These are phyloP conservation scores for Rhynchomys soricoides DNA, from an alignment of 2,113 vertebrate species.

Conservation along the genomic window DNA sequence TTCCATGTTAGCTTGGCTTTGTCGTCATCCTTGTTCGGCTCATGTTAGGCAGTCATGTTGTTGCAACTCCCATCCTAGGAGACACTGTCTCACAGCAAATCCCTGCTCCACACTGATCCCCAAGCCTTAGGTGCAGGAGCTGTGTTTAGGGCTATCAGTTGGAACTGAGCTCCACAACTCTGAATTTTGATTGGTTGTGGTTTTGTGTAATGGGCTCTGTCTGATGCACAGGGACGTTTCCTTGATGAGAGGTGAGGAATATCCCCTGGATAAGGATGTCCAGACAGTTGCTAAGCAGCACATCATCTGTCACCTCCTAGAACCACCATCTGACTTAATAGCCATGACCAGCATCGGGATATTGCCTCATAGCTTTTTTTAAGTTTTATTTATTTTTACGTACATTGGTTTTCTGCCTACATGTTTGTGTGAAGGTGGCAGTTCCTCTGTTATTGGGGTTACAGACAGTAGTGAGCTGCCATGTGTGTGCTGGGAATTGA, in stretches of 20 bases:
- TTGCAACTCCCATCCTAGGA: not conserved
- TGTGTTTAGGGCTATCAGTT: not conserved
- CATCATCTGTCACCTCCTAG: not conserved
- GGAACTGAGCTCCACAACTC: not conserved
- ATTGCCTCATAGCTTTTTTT: not conserved
- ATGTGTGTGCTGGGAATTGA: no score
- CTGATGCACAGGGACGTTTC: not conserved
- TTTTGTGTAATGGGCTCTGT: not conserved
- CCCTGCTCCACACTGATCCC: not conserved
- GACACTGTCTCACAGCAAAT: not conserved
- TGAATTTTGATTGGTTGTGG: not conserved
- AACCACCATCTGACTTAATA: not conserved
- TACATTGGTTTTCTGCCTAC: no score
- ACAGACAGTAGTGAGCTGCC: no score
- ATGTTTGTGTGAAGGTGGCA: no score
- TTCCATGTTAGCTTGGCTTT: not conserved
- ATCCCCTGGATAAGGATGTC: not conserved
- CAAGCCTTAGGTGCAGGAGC: not conserved
- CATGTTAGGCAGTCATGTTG: not conserved
- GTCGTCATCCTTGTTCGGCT: not conserved
- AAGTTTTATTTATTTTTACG: no score
- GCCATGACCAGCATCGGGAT: not conserved
- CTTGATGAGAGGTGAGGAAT: not conserved
- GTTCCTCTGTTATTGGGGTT: no score
- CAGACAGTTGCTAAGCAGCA: not conserved